phyloP scores from a whole-genome alignment of 2,113 vertebrate genomes.

The Pao palembangensis region DNA sequence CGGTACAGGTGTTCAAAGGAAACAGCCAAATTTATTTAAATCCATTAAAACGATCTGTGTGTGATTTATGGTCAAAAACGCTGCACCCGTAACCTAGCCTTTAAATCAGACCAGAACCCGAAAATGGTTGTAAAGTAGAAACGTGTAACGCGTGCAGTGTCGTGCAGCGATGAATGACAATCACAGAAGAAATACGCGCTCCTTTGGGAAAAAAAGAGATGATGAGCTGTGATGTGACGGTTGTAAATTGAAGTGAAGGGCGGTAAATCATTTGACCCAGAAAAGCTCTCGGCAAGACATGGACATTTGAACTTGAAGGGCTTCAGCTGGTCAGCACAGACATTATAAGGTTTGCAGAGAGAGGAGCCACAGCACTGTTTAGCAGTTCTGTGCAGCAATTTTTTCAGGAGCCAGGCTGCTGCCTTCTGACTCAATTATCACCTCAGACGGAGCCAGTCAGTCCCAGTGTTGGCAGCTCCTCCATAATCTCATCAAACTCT shows the following conservation, averaged over 20 bases:
- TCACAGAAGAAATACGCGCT: constrained; percentile 14
- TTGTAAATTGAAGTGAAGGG: constrained; percentile 56
- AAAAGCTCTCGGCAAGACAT: constrained; percentile 49
- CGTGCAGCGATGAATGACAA: constrained; percentile 29
- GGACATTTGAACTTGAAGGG: constrained; percentile 32
- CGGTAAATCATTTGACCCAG: constrained; percentile 61
- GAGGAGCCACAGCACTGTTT: not conserved
- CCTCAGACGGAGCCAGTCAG: constrained; percentile 31
- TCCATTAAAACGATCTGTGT: not conserved
- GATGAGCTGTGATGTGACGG: constrained; percentile 59
- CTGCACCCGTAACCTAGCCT: not conserved
- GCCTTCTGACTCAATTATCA: too few relatives aligned
- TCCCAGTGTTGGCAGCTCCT: not conserved
- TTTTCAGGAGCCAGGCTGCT: constrained; percentile 21
- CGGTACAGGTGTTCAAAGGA: too few relatives aligned
- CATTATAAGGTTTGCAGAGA: constrained; percentile 4
- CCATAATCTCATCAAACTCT: not conserved
- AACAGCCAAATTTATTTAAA: too few relatives aligned
- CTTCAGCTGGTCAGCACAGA: constrained; percentile 39
- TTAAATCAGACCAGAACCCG: constrained; percentile 15
- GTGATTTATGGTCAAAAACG: constrained; percentile 15
- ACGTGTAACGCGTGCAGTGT: constrained; percentile 16
- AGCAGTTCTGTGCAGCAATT: not conserved
- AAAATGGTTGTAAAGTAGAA: constrained; percentile 38
- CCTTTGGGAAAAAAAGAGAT: constrained; percentile 21